Conservation (phyloP, 2,113 vertebrate species). For the Cephalopholis sonnerati region DNA sequence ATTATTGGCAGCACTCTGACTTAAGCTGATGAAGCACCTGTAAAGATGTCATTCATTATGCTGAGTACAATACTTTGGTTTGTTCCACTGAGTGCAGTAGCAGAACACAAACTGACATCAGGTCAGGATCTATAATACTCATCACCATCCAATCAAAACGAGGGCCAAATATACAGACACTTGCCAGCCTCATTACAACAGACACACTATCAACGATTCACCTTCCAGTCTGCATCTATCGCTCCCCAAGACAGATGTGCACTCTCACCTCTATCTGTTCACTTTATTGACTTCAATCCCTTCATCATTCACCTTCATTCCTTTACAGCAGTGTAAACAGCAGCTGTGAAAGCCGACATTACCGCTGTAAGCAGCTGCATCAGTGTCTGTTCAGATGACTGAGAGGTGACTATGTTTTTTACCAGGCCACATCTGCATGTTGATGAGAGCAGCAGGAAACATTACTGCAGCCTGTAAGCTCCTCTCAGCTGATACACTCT, state of each 20-base stretch:
- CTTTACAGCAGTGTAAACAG: constrained; percentile 46
- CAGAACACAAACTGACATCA: neutral
- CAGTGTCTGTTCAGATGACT: constrained; percentile 50
- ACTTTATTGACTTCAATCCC: constrained; percentile 7
- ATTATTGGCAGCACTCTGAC: neutral
- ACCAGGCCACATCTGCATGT: constrained; percentile 48
- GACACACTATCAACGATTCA: constrained; percentile 12
- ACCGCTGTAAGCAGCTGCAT: constrained; percentile 46
- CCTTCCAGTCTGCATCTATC: constrained; percentile 19
- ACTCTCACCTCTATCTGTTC: constrained; percentile 16
- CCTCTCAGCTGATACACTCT: constrained; percentile 9
- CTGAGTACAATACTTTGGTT: neutral
- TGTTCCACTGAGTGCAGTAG: neutral
- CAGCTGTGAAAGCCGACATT: constrained; percentile 42
- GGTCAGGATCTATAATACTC: constrained; percentile 11
- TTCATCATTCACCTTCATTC: neutral
- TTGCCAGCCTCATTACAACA: neutral
- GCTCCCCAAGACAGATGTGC: constrained; percentile 13
- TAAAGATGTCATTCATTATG: constrained; percentile 1
- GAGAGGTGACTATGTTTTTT: constrained; percentile 48
- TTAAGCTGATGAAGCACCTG: neutral
- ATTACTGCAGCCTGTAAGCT: constrained; percentile 17
- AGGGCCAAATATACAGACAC: neutral
- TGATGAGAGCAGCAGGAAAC: constrained; percentile 52
- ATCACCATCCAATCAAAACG: neutral